These are phyloP conservation scores for Choreutis nemorana DNA, from an alignment of 2,888 invertebrate species.

Conservation along the genomic window DNA sequence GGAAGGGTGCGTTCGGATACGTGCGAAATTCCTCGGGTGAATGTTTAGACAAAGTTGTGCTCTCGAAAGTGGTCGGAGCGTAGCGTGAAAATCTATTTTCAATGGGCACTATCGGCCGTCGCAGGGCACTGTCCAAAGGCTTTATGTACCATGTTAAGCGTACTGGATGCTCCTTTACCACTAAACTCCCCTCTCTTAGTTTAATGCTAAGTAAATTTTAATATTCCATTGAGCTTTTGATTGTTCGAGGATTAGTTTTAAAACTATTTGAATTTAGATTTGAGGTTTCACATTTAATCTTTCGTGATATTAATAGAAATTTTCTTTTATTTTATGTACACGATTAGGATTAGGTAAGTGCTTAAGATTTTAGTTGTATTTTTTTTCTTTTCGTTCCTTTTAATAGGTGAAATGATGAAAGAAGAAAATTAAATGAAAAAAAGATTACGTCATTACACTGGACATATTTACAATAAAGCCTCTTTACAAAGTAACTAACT, in stretches of 20 bases:
- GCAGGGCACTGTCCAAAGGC: constrained; percentile 50
- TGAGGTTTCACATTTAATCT: no score
- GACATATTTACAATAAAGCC: no score
- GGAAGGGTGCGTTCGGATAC: constrained; percentile 14
- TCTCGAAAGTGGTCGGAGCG: constrained; percentile 39
- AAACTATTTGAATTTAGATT: no score
- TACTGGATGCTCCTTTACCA: constrained; percentile 41
- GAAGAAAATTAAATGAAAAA: no score
- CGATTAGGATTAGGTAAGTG: no score
- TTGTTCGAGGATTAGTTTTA: constrained; percentile 16
- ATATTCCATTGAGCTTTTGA: constrained; percentile 59
- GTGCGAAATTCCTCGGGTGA: constrained; percentile 14
- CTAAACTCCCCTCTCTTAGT: constrained; percentile 44
- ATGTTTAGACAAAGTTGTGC: constrained; percentile 51
- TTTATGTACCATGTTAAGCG: constrained; percentile 52
- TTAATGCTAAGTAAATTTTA: constrained; percentile 60
- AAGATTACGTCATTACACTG: no score
- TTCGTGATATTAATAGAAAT: no score
- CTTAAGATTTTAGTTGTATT: no score
- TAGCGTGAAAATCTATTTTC: constrained; percentile 65
- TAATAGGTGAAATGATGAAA: no score
- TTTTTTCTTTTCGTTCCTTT: no score
- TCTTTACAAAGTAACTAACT: no score
- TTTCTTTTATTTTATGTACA: no score
- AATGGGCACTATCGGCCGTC: constrained; percentile 61